Evolutionary conservation across 2,888 invertebrate genomes (phyloP), one percentile per base, ranked within the genome.

Genomic region (Nomada flava): DNA sequence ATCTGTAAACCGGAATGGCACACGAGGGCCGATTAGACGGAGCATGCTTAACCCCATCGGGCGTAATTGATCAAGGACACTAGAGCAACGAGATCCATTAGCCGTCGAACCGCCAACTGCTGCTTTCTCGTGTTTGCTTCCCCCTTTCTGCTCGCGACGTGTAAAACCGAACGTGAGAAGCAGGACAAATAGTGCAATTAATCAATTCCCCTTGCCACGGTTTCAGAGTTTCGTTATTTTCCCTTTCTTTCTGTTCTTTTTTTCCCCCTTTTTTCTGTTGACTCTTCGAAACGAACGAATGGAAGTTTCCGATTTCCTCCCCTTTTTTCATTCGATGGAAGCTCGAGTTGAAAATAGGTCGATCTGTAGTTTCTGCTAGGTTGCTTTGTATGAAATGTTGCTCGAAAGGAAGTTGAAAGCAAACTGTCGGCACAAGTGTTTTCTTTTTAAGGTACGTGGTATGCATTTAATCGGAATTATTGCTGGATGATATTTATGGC

Each of bases 1-100:
- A 98, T 97, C 97, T 98, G 96, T 4, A 94, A 90, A 82, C 84
- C 74, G 23, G 20, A 50, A 62, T 10, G 3, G 10, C 57, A 0
- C 26, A 42, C 11, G 15, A 18, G 10, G 7, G 20, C 57, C 69
- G 62, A 82, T 79, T 71, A 79, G 70, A 18, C 53, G n/a, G 23
- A 13, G 57, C 57, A 29, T 53, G n/a, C 18, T 77, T 63, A 71
- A 69, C 52, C 47, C 36, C 65, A 82, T 83, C 71, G 47, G 47
- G 60, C 53, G 53, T 85, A 76, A 86, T 83, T 76, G 79, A 85
- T 87, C 77, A 73, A 86, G 75, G 52, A 63, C 75, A 63, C 81
- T 83, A 60, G 65, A 78, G 63, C 47, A 44, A 36, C 55, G n/a
- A 65, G 65, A 79, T 79, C 68, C 82, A 86, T 86, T 86, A 76